Conservation (phyloP, 2,113 vertebrate genomes). For the Cynoglossus semilaevis region DNA sequence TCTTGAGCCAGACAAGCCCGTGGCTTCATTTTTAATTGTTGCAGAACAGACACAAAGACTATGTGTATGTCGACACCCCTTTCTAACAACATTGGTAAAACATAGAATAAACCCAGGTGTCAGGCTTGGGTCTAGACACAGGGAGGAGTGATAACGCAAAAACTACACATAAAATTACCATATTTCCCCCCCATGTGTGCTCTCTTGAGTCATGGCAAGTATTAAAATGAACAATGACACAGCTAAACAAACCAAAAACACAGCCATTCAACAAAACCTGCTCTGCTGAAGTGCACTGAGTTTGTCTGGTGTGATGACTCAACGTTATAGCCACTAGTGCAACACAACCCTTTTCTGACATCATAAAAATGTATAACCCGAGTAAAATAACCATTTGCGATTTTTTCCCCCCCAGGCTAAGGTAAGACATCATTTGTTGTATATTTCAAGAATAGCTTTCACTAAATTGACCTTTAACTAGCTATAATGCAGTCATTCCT, state of each 20-base stretch:
- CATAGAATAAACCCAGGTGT: neutral
- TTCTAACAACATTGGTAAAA: neutral
- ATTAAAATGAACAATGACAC: constrained; percentile 14
- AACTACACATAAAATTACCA: neutral
- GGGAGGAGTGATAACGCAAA: neutral
- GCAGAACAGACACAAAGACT: constrained; percentile 12
- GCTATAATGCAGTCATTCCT: no score
- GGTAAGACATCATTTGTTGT: no score
- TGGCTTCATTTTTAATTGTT: constrained; percentile 12
- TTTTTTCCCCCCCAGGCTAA: no score
- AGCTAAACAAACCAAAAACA: neutral
- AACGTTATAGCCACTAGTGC: constrained; percentile 12
- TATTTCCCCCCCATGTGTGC: no score
- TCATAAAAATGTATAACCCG: no score
- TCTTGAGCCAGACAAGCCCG: neutral
- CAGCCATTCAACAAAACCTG: neutral
- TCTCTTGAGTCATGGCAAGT: no score
- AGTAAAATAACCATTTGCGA: no score
- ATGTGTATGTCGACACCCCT: constrained; percentile 4
- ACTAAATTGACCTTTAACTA: no score
- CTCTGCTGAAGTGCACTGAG: neutral
- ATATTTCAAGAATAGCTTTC: no score
- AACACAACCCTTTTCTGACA: neutral
- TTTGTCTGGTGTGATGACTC: neutral
- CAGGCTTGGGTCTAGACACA: neutral